Evolutionary conservation across 2,888 invertebrate species (phyloP).

Genomic region (Prosapia bicincta): DNA sequence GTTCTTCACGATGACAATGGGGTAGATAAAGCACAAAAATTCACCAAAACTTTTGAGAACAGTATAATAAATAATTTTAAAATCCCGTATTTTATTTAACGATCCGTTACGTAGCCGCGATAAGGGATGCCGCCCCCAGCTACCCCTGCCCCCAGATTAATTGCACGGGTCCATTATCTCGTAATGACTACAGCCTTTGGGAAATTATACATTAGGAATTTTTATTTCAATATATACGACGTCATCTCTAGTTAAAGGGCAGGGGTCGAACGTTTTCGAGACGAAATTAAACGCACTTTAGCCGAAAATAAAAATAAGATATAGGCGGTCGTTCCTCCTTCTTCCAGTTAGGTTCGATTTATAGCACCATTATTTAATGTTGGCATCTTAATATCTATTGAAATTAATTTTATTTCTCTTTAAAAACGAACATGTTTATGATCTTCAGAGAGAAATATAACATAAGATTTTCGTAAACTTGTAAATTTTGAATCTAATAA

Average conservation of each 20-base stretch:
- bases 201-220: conserved; percentile 2
- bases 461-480: too few relatives aligned
- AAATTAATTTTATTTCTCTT: too few relatives aligned
- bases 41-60: not conserved
- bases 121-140: not conserved
- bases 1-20: not conserved
- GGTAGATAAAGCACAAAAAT: not conserved
- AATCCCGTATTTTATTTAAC: not conserved
- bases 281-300: not conserved
- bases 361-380: too few relatives aligned
- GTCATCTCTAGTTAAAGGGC: not conserved
- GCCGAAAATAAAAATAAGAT: not conserved
- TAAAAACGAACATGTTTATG: too few relatives aligned
- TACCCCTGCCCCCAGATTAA: not conserved
- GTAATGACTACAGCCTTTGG: not conserved
- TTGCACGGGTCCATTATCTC: not conserved
- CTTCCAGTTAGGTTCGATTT: not conserved
- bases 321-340: not conserved
- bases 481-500: too few relatives aligned
- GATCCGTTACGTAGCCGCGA: not conserved
- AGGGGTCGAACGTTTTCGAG: not conserved
- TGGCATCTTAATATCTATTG: too few relatives aligned
- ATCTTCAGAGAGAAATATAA: too few relatives aligned
- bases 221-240: not conserved
- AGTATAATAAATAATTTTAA: not conserved